Base-by-base conservation (phyloP, 2,113 vertebrate genomes). In the Aix galericulata region DNA sequence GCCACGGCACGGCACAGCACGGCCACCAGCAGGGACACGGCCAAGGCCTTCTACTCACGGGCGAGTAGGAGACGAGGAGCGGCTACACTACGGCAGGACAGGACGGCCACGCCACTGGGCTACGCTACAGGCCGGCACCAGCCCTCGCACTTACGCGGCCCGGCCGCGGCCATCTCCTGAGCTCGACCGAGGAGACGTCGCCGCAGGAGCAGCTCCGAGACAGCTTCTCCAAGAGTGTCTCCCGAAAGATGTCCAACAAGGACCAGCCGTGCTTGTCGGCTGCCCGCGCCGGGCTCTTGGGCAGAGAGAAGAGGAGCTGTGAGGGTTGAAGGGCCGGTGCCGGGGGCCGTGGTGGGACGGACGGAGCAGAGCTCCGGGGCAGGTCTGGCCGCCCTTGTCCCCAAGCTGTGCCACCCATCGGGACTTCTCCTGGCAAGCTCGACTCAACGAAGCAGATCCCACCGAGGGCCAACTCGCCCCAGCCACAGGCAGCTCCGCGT, bases 181-280 rank as follows among this genome's bases (percentile, higher is more conserved):
- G 97, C 87, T 97, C 94, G 29, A 96, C 89, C 20, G 98, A 98
- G 67, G 98, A 97, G 93, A 97, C 97, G 26, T 98, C 97, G 48
- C 97, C 94, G 91, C 98, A 98, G 69, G 98, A 98, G 96, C 98
- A 98, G 97, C 97, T 98, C 75, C 97, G 98, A 95, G 97, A 98
- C 76, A 99, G 97, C 97, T 96, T 97, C 94, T 98, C 97, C 75
- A 93, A 88, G 95, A 97, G 93, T 6, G 98, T 97, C 91, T 98
- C 98, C 88, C 97, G 97, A 97, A 99, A 98, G 96, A 98, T 97
- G 82, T 98, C 98, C 98, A 98, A 94, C 94, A 98, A 97, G 34
- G 98, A 98, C 98, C 98, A 98, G 72, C 97, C 97, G 8, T 97
- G 98, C 89, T 97, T 98, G 94, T 96, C 20, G 85, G 77, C 86